These are phyloP conservation scores for Reinhardtius hippoglossoides DNA, from an alignment of 2,113 vertebrate species.

Conservation along the genomic window DNA sequence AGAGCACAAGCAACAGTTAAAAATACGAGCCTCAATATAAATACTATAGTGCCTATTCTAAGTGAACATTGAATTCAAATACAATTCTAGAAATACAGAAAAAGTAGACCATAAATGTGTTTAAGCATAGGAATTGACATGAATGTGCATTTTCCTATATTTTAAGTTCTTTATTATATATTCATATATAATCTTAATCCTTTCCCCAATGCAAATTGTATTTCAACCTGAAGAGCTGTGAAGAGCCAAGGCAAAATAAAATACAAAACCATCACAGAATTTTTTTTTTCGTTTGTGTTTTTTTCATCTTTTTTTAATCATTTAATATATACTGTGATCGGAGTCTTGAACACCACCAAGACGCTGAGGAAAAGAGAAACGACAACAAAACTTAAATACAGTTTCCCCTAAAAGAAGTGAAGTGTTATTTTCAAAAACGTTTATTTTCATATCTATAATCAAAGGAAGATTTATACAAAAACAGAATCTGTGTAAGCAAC, in stretches of 20 bases:
- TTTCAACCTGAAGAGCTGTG: slow-evolving; percentile 99
- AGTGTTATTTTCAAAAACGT: slow-evolving; percentile 87
- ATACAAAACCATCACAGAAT: slow-evolving; percentile 82
- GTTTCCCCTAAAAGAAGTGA: slow-evolving; percentile 93
- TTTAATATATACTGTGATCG: slow-evolving; percentile 88
- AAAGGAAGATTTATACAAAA: slow-evolving; percentile 90
- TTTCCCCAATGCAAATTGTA: slow-evolving; percentile 98
- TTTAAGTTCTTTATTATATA: slow-evolving; percentile 95
- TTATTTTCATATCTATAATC: slow-evolving; percentile 91
- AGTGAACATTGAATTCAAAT: slow-evolving; percentile 99
- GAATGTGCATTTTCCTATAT: slow-evolving; percentile 99
- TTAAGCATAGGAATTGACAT: slow-evolving; percentile 99
- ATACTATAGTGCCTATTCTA: slow-evolving; percentile 99
- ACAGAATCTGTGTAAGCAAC: slow-evolving; percentile 88
- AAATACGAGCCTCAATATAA: slow-evolving; percentile 99
- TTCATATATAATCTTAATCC: slow-evolving; percentile 98
- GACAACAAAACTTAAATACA: slow-evolving; percentile 89
- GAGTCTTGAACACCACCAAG: slow-evolving; percentile 96
- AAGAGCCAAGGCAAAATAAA: slow-evolving; percentile 89
- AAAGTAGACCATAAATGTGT: slow-evolving; percentile 99
- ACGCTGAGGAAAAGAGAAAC: slow-evolving; percentile 89
- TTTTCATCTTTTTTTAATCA: slow-evolving; percentile 65
- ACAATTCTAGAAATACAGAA: slow-evolving; percentile 99
- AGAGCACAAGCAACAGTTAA: slow-evolving; percentile 99
- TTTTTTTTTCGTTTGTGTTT: slow-evolving; percentile 59